Conservation (phyloP, 2,888 invertebrate genomes). For the Sphaerophoria rueppellii region DNA sequence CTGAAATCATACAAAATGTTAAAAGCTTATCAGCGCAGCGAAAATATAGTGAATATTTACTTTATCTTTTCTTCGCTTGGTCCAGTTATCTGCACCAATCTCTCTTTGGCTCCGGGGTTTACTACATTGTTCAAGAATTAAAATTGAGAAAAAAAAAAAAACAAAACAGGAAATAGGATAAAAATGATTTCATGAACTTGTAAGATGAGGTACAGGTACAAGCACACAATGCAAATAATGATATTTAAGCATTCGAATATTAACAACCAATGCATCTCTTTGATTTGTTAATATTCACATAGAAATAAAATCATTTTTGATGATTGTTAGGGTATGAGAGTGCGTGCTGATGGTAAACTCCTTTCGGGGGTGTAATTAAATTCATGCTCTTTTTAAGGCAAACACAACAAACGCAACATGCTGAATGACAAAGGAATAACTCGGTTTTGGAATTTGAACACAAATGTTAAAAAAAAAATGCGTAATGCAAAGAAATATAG, state of each 20-base stretch:
- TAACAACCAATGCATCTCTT: not conserved
- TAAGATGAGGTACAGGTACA: conserved; percentile 4
- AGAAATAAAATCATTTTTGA: conserved; percentile 4
- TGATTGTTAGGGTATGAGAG: conserved; percentile 47
- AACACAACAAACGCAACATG: conserved; percentile 56
- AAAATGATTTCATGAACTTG: not conserved
- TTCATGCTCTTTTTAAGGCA: conserved; percentile 51
- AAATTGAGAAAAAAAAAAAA: conserved; percentile 12
- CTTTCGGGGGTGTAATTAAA: conserved; percentile 47
- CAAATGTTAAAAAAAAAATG: no score
- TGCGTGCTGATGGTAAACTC: conserved; percentile 47
- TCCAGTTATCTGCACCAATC: conserved; percentile 97
- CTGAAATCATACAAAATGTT: conserved; percentile 81
- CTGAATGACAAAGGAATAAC: conserved; percentile 24
- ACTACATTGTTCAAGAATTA: conserved; percentile 85
- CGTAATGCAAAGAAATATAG: no score
- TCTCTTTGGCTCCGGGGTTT: conserved; percentile 96
- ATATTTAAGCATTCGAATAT: conserved; percentile 57
- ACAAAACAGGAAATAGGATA: conserved; percentile 10
- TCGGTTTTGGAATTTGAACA: no score
- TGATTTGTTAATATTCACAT: conserved; percentile 3
- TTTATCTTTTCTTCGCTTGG: conserved; percentile 96
- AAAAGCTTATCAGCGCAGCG: not conserved
- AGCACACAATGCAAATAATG: conserved; percentile 66
- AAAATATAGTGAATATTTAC: conserved; percentile 82